These are phyloP conservation scores for Bilobella aurantiaca DNA, from an alignment of 1,140 invertebrate genomes.

Conservation along the genomic window DNA sequence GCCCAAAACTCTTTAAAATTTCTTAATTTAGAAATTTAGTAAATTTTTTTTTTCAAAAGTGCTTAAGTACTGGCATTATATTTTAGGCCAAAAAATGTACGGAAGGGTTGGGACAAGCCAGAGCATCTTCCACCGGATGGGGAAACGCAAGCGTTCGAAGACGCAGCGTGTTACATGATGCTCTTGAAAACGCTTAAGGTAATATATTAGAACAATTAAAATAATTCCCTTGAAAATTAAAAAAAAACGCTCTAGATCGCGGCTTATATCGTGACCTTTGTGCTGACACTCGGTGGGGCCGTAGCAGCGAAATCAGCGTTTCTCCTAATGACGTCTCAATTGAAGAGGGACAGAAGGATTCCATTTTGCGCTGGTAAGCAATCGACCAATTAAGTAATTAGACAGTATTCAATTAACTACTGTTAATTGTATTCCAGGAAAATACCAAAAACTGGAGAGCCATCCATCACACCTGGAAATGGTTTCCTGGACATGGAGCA, in stretches of 20 bases:
- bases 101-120: not conserved
- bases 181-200: constrained; percentile 4
- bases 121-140: not conserved
- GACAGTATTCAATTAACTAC: not conserved
- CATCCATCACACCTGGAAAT: constrained; percentile 33
- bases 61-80: not conserved
- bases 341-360: constrained; percentile 22
- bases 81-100: not conserved
- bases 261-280: constrained; percentile 39
- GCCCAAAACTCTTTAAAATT: not conserved
- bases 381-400: not conserved
- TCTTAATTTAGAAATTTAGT: not conserved
- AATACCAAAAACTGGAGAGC: not conserved
- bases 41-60: not conserved
- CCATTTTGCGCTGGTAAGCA: not conserved
- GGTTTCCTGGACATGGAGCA: constrained; percentile 42
- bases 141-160: not conserved
- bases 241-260: constrained; percentile 37
- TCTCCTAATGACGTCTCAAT: constrained; percentile 42
- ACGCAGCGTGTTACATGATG: not conserved
- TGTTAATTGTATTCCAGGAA: not conserved
- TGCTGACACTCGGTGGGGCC: constrained; percentile 37
- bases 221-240: not conserved
- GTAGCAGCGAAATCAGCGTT: constrained; percentile 39
- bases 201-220: not conserved